A percentile compares a stretch with the other conserved stretches of the same genome.
Conservation (phyloP, 2,797 vertebrate genomes). For the Sebastes cheni region DNA sequence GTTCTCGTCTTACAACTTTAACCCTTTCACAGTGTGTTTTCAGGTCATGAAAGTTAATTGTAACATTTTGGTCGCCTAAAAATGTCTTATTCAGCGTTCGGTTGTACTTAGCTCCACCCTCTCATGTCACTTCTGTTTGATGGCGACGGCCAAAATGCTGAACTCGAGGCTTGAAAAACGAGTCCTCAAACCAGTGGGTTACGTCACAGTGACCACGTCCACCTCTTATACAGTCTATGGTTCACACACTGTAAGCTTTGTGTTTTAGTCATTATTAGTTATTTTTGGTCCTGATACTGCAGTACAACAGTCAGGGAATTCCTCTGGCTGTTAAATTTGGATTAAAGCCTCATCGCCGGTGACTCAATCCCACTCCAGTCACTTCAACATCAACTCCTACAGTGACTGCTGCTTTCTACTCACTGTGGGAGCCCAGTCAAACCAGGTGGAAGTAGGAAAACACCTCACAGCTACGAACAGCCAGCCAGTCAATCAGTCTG, state of each 20-base stretch:
- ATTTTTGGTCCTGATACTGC: neutral
- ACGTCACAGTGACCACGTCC: no score
- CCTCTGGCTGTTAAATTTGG: constrained; percentile 33
- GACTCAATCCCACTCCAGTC: constrained; percentile 51
- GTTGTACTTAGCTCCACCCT: no score
- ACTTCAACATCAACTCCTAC: constrained; percentile 49
- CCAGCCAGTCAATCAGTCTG: constrained; percentile 2
- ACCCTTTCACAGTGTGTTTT: no score
- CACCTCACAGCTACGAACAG: constrained; percentile 15
- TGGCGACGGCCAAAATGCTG: no score
- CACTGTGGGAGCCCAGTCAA: constrained; percentile 36
- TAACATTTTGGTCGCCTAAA: no score
- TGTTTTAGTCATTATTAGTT: neutral
- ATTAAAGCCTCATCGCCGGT: constrained; percentile 28
- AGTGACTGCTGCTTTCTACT: constrained; percentile 14
- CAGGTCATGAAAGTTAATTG: no score
- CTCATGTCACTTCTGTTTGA: no score
- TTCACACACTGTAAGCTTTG: neutral
- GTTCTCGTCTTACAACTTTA: no score
- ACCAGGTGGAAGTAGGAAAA: constrained; percentile 30
- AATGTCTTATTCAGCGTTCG: no score
- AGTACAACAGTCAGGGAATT: constrained; percentile 25
- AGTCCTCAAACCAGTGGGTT: no score
- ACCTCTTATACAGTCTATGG: no score
- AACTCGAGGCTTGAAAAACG: no score